Evolutionary conservation across 2,888 invertebrate species (phyloP).

Genomic region (Leucania comma): DNA sequence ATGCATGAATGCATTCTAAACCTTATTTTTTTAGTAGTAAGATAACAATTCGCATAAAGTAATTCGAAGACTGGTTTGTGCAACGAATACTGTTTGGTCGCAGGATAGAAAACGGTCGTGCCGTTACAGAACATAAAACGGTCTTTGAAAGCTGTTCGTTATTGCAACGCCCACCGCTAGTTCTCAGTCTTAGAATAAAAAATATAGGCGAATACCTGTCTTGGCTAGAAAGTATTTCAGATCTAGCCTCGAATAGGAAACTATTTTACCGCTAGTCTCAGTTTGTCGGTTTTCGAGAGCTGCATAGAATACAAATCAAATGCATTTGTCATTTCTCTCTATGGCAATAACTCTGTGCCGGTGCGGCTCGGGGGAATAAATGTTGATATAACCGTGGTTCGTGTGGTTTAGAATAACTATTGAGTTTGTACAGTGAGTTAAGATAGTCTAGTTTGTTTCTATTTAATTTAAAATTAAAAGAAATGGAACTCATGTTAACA

Average conservation of each 20-base stretch:
- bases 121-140: too few species aligned
- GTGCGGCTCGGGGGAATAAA: slow-evolving; percentile 26
- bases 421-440: neutral
- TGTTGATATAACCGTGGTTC: slow-evolving; percentile 27
- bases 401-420: slow-evolving; percentile 18
- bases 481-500: too few species aligned
- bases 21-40: too few species aligned
- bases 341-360: slow-evolving; percentile 34
- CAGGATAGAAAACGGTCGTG: too few species aligned
- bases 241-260: neutral
- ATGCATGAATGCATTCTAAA: too few species aligned
- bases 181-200: slow-evolving; percentile 2
- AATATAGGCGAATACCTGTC: slow-evolving; percentile 25
- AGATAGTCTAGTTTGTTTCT: neutral
- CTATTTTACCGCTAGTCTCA: slow-evolving; percentile 25
- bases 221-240: slow-evolving; percentile 9
- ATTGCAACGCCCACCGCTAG: too few species aligned
- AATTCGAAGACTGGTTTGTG: too few species aligned
- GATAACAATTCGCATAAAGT: too few species aligned
- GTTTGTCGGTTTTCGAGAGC: slow-evolving; percentile 43
- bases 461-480: neutral
- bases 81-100: too few species aligned
- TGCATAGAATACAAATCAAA: slow-evolving; percentile 68
- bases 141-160: too few species aligned
- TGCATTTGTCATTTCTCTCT: slow-evolving; percentile 66